Evolutionary conservation across 2,888 invertebrate genomes (phyloP), one percentile per base, ranked within the genome.

Genomic region (Augiades crinisus): DNA sequence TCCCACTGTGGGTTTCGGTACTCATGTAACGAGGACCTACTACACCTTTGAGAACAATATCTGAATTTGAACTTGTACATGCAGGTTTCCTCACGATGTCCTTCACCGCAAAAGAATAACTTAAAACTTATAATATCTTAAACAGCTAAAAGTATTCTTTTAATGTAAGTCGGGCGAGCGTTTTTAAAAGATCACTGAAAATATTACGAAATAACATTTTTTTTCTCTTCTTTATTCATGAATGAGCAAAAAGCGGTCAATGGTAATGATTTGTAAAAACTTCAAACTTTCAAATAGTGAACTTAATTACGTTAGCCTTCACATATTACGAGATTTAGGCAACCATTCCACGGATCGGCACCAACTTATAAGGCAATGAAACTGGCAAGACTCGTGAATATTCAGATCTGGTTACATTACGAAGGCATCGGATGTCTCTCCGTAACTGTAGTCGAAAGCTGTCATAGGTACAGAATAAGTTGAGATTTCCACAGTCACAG

Each of bases 361-460:
- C 22, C 21, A 17, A 36, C 49, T 13, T 33, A 50, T 10, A 50
- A 43, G 50, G 50, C 27, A 43, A 36, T 43, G 50, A 50, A 50
- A 50, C 43, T 17, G 16, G 16, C 33, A 19, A 7, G 13, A 17
- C 27, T 34, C n/a, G 13, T 36, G 50, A 43, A 50, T 43, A 50
- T 50, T 43, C 43, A 50, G 50, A 50, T 50, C 50, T 41, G 24
- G 50, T 50, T 50, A 49, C 40, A 49, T 43, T 36, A 50, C 37
- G 50, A 31, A 44, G 37, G 44, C 50, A 22, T 44, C 12, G 37
- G 43, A 44, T 44, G 44, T 43, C 43, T 37, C 44, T 43, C 41
- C 24, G 33, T 34, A 41, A 24, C 10, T 12, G 50, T 27, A 43
- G 24, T 50, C 65, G 70, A 73, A 73, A 75, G 72, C 68, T 68